A percentile compares a stretch with the other conserved stretches of the same genome.
Evolutionary conservation across 2,113 vertebrate genomes (phyloP).

Genomic region (Ammodytes marinus): DNA sequence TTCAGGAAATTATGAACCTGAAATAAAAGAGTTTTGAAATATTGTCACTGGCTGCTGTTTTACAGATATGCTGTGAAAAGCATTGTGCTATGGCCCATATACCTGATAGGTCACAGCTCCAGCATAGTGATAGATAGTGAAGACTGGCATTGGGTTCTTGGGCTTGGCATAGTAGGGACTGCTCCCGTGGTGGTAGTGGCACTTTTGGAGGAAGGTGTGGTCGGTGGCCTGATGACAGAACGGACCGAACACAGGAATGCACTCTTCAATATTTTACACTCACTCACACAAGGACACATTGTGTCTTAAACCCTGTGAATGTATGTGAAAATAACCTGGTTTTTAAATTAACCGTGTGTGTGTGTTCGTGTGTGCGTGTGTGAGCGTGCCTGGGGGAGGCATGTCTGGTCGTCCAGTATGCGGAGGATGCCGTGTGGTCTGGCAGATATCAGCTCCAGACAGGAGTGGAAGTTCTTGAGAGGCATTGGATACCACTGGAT

Average conservation of each 20-base stretch:
- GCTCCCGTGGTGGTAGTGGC: slow-evolving; percentile 92
- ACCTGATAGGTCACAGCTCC: slow-evolving; percentile 95
- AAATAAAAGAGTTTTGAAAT: not conserved
- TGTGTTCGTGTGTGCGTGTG: not conserved
- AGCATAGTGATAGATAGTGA: slow-evolving; percentile 91
- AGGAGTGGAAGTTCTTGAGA: slow-evolving; percentile 79
- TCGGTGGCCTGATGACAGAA: slow-evolving; percentile 89
- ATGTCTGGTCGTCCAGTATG: slow-evolving; percentile 92
- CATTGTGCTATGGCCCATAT: slow-evolving; percentile 4
- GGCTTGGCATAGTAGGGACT: slow-evolving; percentile 90
- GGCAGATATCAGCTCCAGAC: slow-evolving; percentile 88
- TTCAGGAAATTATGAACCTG: slow-evolving; percentile 94
- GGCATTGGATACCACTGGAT: slow-evolving; percentile 88
- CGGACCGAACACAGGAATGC: not conserved
- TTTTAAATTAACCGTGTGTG: not conserved
- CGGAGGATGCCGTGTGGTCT: slow-evolving; percentile 90
- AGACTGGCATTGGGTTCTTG: slow-evolving; percentile 92
- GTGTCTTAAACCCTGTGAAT: not conserved
- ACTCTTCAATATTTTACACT: not conserved
- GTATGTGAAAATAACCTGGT: not conserved
- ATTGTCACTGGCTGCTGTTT: not conserved
- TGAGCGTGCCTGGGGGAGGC: slow-evolving; percentile 87
- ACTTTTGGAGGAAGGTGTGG: slow-evolving; percentile 96
- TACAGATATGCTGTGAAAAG: not conserved
- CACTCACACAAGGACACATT: not conserved